Conservation (phyloP, 2,888 invertebrate species). For the Hypomecis atomaria region DNA sequence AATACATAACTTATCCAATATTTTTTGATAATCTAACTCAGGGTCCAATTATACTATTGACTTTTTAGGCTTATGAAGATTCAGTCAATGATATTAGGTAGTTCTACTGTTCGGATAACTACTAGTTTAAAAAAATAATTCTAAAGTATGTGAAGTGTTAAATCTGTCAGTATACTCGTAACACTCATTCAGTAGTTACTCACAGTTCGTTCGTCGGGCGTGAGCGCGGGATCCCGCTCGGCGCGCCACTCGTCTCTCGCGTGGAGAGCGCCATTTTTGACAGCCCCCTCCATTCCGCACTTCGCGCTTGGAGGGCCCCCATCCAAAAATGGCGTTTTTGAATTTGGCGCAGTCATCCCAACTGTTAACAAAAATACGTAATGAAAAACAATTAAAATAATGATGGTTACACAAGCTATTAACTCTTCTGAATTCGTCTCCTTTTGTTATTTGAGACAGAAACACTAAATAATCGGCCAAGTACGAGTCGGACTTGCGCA, state of each 20-base stretch:
- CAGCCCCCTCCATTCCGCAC: conserved; percentile 59
- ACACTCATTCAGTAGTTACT: conserved; percentile 28
- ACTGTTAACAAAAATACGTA: conserved; percentile 13
- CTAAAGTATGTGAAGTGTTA: background rate
- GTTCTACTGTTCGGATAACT: too few species aligned
- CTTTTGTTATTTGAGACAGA: too few species aligned
- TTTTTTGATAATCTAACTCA: too few species aligned
- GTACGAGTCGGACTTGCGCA: too few species aligned
- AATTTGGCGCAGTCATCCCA: conserved; percentile 19
- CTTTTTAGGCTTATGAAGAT: too few species aligned
- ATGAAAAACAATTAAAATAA: background rate
- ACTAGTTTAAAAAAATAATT: background rate
- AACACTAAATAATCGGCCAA: too few species aligned
- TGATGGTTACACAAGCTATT: too few species aligned
- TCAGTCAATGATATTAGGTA: too few species aligned
- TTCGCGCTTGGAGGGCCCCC: conserved; percentile 63
- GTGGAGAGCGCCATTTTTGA: conserved; percentile 69
- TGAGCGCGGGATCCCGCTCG: conserved; percentile 50
- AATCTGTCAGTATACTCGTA: too few species aligned
- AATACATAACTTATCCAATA: too few species aligned
- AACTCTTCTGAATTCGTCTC: too few species aligned
- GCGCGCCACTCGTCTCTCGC: conserved; percentile 64
- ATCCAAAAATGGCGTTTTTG: conserved; percentile 53
- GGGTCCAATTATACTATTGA: too few species aligned
- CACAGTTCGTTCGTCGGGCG: conserved; percentile 38